These are phyloP conservation scores for Polyploca ridens DNA, from an alignment of 2,888 invertebrate species.

Conservation along the genomic window DNA sequence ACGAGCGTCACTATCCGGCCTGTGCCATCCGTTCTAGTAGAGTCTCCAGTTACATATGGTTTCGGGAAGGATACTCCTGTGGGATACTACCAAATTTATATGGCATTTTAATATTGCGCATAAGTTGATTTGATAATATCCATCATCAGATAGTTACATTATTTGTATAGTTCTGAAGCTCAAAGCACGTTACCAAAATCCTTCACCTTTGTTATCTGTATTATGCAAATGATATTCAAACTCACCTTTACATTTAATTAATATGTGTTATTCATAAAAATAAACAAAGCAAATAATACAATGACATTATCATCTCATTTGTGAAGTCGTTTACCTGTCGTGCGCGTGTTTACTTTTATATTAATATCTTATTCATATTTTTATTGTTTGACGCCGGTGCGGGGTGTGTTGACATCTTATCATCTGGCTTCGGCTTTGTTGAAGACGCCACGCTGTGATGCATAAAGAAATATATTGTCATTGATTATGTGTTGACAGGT, in stretches of 20 bases:
- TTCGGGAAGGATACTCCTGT: background rate
- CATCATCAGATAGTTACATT: no score
- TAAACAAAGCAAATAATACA: background rate
- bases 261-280: background rate
- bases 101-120: background rate
- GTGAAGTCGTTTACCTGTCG: background rate
- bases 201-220: background rate
- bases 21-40: constrained; percentile 44
- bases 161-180: background rate
- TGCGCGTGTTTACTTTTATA: background rate
- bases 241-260: background rate
- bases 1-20: constrained; percentile 57
- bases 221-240: background rate
- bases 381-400: background rate
- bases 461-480: background rate
- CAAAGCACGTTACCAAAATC: no score
- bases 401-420: background rate
- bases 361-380: background rate
- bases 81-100: background rate
- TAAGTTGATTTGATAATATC: background rate
- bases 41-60: constrained; percentile 27
- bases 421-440: background rate
- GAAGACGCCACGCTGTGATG: background rate
- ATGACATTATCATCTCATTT: background rate
- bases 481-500: background rate